A percentile compares a stretch with the other conserved stretches of the same genome.
Conservation (phyloP, 2,113 vertebrate species). For the Vireo altiloquus region DNA sequence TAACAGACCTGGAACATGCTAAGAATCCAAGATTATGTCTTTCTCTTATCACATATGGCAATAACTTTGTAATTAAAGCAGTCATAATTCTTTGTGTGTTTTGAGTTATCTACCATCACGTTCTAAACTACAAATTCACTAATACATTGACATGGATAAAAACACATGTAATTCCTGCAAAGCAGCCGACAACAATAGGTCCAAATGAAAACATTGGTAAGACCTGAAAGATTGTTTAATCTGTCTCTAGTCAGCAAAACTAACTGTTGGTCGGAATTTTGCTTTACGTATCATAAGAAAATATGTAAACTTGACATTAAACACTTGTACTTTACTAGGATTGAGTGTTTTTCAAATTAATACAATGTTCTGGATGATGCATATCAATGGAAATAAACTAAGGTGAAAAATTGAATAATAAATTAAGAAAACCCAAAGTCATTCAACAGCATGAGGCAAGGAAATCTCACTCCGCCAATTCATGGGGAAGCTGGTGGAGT, state of each 20-base stretch:
- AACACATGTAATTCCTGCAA: not conserved
- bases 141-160: not conserved
- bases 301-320: not conserved
- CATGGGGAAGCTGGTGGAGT: not conserved
- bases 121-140: not conserved
- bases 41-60: not conserved
- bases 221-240: not conserved
- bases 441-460: not conserved
- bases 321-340: not conserved
- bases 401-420: not conserved
- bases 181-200: not conserved
- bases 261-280: not conserved
- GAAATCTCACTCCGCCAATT: not conserved
- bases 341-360: not conserved
- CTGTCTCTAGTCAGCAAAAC: not conserved
- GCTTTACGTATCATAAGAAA: not conserved
- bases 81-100: not conserved
- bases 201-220: not conserved
- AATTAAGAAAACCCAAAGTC: not conserved
- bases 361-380: not conserved
- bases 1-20: not conserved
- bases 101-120: not conserved
- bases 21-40: not conserved
- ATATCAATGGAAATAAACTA: not conserved
- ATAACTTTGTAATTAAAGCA: not conserved